A percentile compares a stretch with the other conserved stretches of the same genome.
Conservation (phyloP, 2,797 vertebrate species). For the Syngnathus acus region DNA sequence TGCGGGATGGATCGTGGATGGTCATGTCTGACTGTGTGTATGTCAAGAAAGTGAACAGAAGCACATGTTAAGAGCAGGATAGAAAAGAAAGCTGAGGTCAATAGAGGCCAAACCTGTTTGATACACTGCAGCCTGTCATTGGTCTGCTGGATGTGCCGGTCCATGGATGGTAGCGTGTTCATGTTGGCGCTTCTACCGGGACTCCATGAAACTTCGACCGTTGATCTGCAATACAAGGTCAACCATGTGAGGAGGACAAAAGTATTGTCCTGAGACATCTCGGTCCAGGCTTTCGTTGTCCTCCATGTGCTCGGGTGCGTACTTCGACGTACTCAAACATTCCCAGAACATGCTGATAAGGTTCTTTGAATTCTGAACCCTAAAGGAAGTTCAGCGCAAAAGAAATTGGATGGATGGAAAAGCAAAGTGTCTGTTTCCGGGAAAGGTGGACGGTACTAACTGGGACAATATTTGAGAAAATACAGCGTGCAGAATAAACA, state of each 20-base stretch:
- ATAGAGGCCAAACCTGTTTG: constrained; percentile 81
- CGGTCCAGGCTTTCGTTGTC: too few relatives aligned
- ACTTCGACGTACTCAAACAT: too few relatives aligned
- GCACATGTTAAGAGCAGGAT: constrained; percentile 51
- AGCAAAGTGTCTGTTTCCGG: too few relatives aligned
- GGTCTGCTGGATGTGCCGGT: constrained; percentile 99
- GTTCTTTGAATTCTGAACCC: too few relatives aligned
- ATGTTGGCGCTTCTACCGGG: constrained; percentile 97
- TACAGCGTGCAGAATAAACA: too few relatives aligned
- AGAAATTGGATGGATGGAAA: too few relatives aligned
- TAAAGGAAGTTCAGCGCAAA: too few relatives aligned
- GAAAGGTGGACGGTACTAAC: too few relatives aligned
- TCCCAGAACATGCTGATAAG: too few relatives aligned
- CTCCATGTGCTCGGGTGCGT: too few relatives aligned
- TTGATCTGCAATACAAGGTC: constrained; percentile 75
- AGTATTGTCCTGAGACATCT: background rate
- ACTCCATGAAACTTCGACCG: constrained; percentile 88
- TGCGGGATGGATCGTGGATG: background rate
- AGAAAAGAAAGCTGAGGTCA: constrained; percentile 25
- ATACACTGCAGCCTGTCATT: constrained; percentile 99
- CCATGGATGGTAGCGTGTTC: constrained; percentile 94
- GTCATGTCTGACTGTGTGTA: background rate
- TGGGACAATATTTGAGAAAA: too few relatives aligned
- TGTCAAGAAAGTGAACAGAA: constrained; percentile 5
- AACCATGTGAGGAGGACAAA: background rate